These are phyloP conservation scores for Spodoptera litura DNA, from an alignment of 1,140 invertebrate genomes.

Conservation along the genomic window DNA sequence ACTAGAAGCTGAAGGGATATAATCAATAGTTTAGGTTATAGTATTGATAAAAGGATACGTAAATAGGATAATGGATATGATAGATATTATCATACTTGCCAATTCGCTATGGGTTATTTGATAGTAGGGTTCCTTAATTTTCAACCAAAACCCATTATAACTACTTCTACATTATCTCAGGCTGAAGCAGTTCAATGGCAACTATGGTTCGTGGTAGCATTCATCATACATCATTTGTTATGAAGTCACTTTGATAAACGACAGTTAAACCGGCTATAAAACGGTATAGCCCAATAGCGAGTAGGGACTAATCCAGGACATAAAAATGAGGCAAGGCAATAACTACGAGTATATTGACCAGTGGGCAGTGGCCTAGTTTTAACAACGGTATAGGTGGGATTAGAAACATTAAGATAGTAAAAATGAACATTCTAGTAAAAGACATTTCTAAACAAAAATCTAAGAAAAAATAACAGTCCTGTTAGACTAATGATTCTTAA, in stretches of 20 bases:
- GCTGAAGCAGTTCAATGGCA: no score
- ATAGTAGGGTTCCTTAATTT: background rate
- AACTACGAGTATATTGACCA: background rate
- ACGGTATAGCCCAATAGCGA: background rate
- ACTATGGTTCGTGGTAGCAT: no score
- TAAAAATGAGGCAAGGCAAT: background rate
- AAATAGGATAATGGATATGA: background rate
- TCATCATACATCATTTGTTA: no score
- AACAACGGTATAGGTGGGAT: slow-evolving; percentile 1
- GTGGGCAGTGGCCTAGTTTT: background rate
- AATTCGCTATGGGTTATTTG: background rate
- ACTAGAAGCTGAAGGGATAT: background rate
- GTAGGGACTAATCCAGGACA: background rate
- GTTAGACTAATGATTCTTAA: slow-evolving; percentile 3
- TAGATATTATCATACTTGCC: background rate
- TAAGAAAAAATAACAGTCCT: no score
- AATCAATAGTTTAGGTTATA: background rate
- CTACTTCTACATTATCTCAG: no score
- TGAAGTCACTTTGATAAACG: no score
- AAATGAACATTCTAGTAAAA: no score
- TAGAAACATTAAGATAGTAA: background rate
- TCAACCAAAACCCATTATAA: no score
- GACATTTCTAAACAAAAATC: no score
- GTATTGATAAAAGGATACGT: background rate
- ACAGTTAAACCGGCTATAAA: no score